A percentile compares a stretch with the other conserved stretches of the same genome.
Evolutionary conservation across 2,797 vertebrate genomes (phyloP).

Genomic region (Rhynchonycteris naso): DNA sequence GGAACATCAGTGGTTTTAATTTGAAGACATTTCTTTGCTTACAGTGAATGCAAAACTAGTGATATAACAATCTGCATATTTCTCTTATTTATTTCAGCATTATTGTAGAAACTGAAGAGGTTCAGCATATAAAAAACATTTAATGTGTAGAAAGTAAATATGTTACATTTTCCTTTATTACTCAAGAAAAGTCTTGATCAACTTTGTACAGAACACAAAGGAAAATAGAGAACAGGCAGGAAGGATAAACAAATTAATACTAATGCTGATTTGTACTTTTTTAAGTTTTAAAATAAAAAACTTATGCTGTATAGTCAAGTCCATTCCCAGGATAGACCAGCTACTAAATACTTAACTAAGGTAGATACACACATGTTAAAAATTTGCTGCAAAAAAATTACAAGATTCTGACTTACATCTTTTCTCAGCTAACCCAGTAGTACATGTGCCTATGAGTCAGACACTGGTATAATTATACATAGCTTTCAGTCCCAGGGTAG

Average conservation of each 20-base stretch:
- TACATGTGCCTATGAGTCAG: slow-evolving; percentile 55
- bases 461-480: slow-evolving; percentile 60
- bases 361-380: neutral
- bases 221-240: neutral
- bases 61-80: neutral
- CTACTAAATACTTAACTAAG: neutral
- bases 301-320: neutral
- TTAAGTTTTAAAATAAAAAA: neutral
- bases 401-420: slow-evolving; percentile 45
- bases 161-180: neutral
- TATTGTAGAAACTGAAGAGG: neutral
- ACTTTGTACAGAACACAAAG: slow-evolving; percentile 28
- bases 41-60: neutral
- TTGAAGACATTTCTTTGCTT: neutral
- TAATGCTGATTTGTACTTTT: neutral
- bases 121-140: neutral
- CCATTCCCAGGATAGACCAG: neutral
- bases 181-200: neutral
- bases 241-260: neutral
- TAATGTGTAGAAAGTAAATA: neutral
- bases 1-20: neutral
- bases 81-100: neutral
- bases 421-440: neutral
- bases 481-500: neutral
- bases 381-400: neutral